phyloP scores from a whole-genome alignment of 2,888 invertebrate species.

The Synergus umbraculus region DNA sequence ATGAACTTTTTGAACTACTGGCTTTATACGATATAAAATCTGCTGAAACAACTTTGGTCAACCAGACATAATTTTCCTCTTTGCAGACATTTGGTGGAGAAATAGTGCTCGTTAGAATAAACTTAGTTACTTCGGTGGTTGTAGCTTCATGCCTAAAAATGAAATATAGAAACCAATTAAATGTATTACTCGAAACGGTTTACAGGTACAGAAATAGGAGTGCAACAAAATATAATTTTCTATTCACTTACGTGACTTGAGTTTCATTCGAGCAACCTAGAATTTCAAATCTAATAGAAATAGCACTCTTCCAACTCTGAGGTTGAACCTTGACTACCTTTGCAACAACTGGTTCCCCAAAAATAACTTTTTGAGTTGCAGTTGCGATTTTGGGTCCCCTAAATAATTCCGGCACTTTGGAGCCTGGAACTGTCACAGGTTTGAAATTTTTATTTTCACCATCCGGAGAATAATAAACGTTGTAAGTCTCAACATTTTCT shows the following conservation, averaged over 20 bases:
- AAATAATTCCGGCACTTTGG: constrained; percentile 19
- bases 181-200: neutral
- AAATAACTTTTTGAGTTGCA: constrained; percentile 81
- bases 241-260: constrained; percentile 20
- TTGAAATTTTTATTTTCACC: constrained; percentile 79
- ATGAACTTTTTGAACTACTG: constrained; percentile 79
- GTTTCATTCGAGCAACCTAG: constrained; percentile 81
- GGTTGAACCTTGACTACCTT: constrained; percentile 85
- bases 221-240: neutral
- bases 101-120: constrained; percentile 61
- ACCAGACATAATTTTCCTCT: constrained; percentile 78
- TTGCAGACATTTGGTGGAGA: constrained; percentile 79
- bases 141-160: neutral
- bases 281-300: constrained; percentile 85
- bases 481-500: constrained; percentile 87
- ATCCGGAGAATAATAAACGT: constrained; percentile 84
- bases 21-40: constrained; percentile 80
- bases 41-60: constrained; percentile 75
- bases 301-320: constrained; percentile 85
- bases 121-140: constrained; percentile 32
- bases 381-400: constrained; percentile 54
- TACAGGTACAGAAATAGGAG: neutral
- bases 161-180: neutral
- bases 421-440: constrained; percentile 85
- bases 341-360: constrained; percentile 86